Percentiles rank a stretch among this genome's conserved stretches.
phyloP scores from a whole-genome alignment of 2,113 vertebrate species.

The Cyanoderma ruficeps region DNA sequence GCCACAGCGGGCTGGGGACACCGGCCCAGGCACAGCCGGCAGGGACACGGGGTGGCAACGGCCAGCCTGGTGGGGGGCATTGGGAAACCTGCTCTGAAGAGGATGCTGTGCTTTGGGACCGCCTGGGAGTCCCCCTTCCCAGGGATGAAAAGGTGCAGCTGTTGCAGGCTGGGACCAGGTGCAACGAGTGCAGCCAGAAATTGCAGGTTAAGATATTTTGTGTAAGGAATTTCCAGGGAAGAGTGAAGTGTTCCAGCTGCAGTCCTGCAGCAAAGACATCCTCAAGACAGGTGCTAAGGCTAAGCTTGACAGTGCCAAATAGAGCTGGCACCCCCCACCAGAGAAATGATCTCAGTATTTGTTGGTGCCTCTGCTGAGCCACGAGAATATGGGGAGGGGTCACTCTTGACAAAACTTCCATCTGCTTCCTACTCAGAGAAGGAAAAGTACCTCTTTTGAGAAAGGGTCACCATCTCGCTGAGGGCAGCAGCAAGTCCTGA shows the following conservation, averaged over 20 bases:
- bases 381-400: background rate
- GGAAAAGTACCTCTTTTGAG: background rate
- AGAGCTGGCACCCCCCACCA: background rate
- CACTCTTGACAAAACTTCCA: background rate
- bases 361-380: background rate
- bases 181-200: background rate
- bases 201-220: accelerated
- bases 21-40: accelerated
- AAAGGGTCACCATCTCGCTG: accelerated
- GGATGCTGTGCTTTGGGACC: no score
- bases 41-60: background rate
- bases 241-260: background rate
- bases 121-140: background rate
- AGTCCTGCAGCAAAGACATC: background rate
- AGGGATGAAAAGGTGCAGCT: background rate
- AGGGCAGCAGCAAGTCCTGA: background rate
- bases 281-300: background rate
- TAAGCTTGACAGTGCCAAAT: accelerated
- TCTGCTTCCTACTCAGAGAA: background rate
- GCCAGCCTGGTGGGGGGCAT: background rate
- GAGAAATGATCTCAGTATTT: background rate
- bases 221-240: background rate
- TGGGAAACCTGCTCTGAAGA: background rate
- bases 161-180: accelerated
- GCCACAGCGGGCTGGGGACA: background rate